These are phyloP conservation scores for Amaurobius ferox DNA, from an alignment of 2,888 invertebrate species.

Conservation along the genomic window DNA sequence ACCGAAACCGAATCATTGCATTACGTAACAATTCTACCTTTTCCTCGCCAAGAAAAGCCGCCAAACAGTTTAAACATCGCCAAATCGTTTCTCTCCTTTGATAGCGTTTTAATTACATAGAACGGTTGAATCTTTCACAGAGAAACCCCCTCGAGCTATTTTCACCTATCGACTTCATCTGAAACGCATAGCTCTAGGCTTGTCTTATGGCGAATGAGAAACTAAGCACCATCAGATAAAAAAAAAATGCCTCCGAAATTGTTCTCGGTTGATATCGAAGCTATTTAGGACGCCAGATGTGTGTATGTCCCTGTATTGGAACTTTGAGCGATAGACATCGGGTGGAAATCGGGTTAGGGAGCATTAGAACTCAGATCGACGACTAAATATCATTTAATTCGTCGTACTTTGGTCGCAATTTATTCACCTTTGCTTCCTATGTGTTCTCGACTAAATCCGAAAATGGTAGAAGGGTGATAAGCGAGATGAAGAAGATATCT, in stretches of 20 bases:
- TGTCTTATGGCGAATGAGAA: conserved; percentile 10
- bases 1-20: too few relatives aligned
- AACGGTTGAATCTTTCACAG: not conserved
- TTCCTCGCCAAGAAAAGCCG: not conserved
- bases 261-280: conserved; percentile 17
- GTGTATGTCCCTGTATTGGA: too few relatives aligned
- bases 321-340: conserved; percentile 12
- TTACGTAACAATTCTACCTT: not conserved
- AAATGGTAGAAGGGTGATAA: not conserved
- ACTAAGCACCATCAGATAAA: not conserved
- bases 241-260: conserved; percentile 7
- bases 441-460: not conserved
- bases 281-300: conserved; percentile 19
- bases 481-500: not conserved
- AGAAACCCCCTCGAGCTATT: not conserved
- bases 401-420: not conserved
- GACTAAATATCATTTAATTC: conserved; percentile 11
- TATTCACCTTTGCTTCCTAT: conserved; percentile 8
- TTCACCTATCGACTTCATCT: not conserved
- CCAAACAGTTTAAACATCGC: not conserved
- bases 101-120: not conserved
- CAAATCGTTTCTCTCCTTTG: not conserved
- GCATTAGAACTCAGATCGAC: conserved; percentile 11
- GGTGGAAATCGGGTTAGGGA: conserved; percentile 17
- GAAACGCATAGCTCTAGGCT: conserved; percentile 20